Evolutionary conservation across 2,113 vertebrate species (phyloP).

Genomic region (Reinhardtius hippoglossoides): DNA sequence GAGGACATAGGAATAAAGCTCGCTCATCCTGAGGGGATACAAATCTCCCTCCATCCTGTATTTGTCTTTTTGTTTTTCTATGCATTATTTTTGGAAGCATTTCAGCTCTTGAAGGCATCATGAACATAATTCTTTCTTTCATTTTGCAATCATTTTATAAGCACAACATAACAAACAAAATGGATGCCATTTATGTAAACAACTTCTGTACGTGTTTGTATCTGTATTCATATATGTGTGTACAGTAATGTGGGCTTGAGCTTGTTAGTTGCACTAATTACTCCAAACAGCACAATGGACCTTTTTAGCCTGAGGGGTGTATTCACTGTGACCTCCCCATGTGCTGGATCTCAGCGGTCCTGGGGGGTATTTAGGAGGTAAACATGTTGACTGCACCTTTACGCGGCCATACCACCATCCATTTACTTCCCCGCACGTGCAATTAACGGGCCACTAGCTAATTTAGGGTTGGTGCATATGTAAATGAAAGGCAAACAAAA

Average conservation of each 20-base stretch:
- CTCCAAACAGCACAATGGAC: conserved; percentile 70
- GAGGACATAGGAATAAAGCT: neutral
- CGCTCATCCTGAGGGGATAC: conserved; percentile 13
- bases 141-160: conserved; percentile 1
- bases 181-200: conserved; percentile 19
- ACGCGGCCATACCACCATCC: conserved; percentile 49
- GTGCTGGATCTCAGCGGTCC: conserved; percentile 72
- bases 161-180: neutral
- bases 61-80: neutral
- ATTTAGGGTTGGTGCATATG: conserved; percentile 82
- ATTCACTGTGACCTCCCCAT: conserved; percentile 70
- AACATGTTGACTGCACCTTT: conserved; percentile 78
- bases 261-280: conserved; percentile 79
- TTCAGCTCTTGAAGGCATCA: conserved; percentile 2
- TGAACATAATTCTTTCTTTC: neutral
- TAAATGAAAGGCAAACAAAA: conserved; percentile 83
- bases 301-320: conserved; percentile 63
- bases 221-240: neutral
- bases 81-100: neutral
- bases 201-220: conserved; percentile 14
- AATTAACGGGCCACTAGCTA: conserved; percentile 81
- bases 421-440: conserved; percentile 79
- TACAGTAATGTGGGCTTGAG: conserved; percentile 56
- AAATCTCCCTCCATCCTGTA: neutral
- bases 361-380: conserved; percentile 77